Evolutionary conservation across 53 echinoderm and acorn worm genomes (phyloP).

Genomic region (Holothuria leucospilota): DNA sequence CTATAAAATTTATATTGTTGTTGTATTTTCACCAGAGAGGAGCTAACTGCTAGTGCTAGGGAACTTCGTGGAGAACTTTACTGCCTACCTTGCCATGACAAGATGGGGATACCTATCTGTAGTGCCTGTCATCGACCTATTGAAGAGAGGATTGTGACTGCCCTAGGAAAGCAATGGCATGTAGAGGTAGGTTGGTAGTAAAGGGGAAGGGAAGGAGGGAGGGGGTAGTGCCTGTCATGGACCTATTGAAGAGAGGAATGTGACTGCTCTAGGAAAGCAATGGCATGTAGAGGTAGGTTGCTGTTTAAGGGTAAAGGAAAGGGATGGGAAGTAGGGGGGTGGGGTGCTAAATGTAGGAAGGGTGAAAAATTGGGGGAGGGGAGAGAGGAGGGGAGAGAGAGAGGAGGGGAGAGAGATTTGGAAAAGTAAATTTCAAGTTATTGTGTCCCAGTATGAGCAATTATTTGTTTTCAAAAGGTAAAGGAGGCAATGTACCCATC

Average conservation of each 20-base stretch:
- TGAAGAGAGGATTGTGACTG: constrained; percentile 96
- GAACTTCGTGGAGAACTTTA: constrained; percentile 96
- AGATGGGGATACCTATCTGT: constrained; percentile 98
- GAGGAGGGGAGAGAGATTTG: no score
- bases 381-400: no score
- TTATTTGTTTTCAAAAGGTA: no score
- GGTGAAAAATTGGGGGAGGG: no score
- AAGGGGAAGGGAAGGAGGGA: no score
- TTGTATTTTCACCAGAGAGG: constrained; percentile 68
- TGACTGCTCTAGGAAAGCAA: constrained; percentile 93
- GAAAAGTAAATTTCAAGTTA: no score
- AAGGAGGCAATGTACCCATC: no score
- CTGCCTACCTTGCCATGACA: constrained; percentile 98
- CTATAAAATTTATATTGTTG: no score
- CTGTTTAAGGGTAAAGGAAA: no score
- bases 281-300: constrained; percentile 95
- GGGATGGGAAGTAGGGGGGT: no score
- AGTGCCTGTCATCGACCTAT: constrained; percentile 99
- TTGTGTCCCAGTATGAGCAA: no score
- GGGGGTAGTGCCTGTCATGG: constrained; percentile 91
- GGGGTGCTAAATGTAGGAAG: no score
- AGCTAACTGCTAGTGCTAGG: constrained; percentile 85
- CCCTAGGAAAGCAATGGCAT: constrained; percentile 97
- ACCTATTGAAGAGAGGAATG: constrained; percentile 97
- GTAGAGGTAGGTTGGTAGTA: constrained; percentile 77